Evolutionary conservation across 2,797 vertebrate genomes (phyloP), one percentile per base, ranked within the genome.

Genomic region (Alca torda): DNA sequence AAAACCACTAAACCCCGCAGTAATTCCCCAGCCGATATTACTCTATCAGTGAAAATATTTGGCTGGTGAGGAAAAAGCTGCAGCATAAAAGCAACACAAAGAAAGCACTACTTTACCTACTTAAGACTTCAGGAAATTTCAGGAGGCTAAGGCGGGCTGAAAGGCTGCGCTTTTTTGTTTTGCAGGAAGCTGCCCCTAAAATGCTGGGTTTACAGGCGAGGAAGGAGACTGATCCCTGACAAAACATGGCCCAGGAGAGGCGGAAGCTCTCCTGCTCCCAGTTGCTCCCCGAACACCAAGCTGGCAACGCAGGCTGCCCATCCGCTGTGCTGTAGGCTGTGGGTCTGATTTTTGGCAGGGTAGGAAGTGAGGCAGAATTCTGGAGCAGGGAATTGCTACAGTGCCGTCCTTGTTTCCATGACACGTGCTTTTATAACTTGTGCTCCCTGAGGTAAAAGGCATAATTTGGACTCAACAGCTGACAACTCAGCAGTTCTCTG

Each of bases 401-500:
- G 72, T 45, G 74, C 80, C 70, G 67, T 61, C 68, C 94, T 90
- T 84, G 95, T 96, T 95, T 95, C 85, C 56, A 84, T 50, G 91
- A 84, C 93, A 94, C 10, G 18, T 26, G 67, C 93, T 96, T 91
- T 95, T 93, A 26, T 74, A 92, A 95, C 77, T 96, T 93, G 83
- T 56, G 59, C 59, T 96, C 86, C 90, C 90, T 77, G 93, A 96
- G 93, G 93, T 96, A 96, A 94, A 96, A 94, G 88, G 81, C 94
- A 92, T 91, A 90, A 89, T 90, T 96, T 96, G 93, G 93, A 96
- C 70, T 84, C 64, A 50, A n/a, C 67, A 93, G 91, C 94, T 95
- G 94, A 93, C 91, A 89, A 48, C 90, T 95, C 96, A 95, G 95
- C 96, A 96, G 81, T 93, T 96, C 91, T 78, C 83, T 94, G 93